Percentiles rank a stretch among this genome's conserved stretches.
Conservation (phyloP, 2,113 vertebrate species). For the Sterrhoptilus dennistouni region DNA sequence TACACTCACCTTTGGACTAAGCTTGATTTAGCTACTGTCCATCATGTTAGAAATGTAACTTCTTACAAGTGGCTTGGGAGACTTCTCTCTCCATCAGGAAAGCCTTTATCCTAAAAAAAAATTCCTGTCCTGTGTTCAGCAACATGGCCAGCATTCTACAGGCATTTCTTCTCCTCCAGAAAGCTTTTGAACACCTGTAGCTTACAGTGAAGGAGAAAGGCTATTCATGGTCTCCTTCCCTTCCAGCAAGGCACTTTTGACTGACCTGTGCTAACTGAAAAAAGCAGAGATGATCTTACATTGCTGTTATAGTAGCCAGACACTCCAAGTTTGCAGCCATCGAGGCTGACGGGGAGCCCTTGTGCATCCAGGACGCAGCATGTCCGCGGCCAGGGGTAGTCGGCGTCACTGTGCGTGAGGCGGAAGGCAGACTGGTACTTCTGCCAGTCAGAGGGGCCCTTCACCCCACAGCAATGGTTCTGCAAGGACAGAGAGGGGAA, state of each 20-base stretch:
- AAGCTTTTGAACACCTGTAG: background rate
- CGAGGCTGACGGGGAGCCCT: conserved; percentile 33
- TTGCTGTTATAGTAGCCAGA: conserved; percentile 68
- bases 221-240: background rate
- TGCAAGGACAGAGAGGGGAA: background rate
- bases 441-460: conserved; percentile 78
- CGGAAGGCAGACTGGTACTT: conserved; percentile 71
- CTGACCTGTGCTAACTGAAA: background rate
- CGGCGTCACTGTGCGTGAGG: background rate
- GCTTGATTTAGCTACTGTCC: background rate
- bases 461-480: conserved; percentile 78
- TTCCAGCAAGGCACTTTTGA: background rate
- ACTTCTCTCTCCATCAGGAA: background rate
- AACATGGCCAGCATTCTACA: background rate
- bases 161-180: background rate
- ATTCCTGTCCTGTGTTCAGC: background rate
- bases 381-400: conserved; percentile 78
- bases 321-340: conserved; percentile 78
- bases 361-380: conserved; percentile 71
- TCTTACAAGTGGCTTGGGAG: background rate
- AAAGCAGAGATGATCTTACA: conserved; percentile 44
- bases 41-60: background rate
- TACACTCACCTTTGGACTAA: background rate
- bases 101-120: background rate
- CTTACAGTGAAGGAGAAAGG: background rate